phyloP scores from a whole-genome alignment of 1,140 invertebrate species.

The Rhyzopertha dominica region DNA sequence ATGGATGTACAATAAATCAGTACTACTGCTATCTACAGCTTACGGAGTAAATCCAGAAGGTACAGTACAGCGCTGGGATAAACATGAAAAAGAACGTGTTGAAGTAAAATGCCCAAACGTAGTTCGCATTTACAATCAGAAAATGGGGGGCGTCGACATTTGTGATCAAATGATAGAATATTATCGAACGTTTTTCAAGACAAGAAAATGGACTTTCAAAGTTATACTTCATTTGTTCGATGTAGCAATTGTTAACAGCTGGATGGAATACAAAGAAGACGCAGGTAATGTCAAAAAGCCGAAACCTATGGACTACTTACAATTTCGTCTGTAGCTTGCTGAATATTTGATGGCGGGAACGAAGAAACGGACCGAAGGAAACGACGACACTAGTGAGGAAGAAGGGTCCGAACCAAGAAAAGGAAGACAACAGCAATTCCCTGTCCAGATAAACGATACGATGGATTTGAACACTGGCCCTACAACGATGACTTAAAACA shows the following conservation, averaged over 20 bases:
- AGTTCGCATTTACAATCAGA: not conserved
- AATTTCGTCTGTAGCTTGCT: too few relatives aligned
- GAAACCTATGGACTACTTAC: too few relatives aligned
- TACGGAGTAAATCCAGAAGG: conserved; percentile 8
- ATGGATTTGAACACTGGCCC: conserved; percentile 15
- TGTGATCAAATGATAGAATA: conserved; percentile 7
- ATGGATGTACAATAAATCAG: conserved; percentile 4
- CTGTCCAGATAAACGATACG: conserved; percentile 15
- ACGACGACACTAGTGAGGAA: too few relatives aligned
- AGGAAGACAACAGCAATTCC: conserved; percentile 6
- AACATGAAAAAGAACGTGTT: conserved; percentile 11
- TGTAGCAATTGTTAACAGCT: conserved; percentile 7
- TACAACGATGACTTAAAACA: conserved; percentile 11
- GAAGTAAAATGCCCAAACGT: not conserved
- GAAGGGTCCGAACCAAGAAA: too few relatives aligned
- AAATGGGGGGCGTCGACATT: conserved; percentile 9
- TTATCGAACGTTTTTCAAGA: conserved; percentile 9
- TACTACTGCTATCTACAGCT: conserved; percentile 5
- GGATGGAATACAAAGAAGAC: conserved; percentile 10
- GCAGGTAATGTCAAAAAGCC: too few relatives aligned
- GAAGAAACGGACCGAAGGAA: too few relatives aligned
- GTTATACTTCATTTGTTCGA: conserved; percentile 7
- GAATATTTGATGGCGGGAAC: too few relatives aligned
- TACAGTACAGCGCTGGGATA: conserved; percentile 12
- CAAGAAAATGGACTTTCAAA: conserved; percentile 9